phyloP scores from a whole-genome alignment of 2,113 vertebrate species.

The Poicephalus meyeri region DNA sequence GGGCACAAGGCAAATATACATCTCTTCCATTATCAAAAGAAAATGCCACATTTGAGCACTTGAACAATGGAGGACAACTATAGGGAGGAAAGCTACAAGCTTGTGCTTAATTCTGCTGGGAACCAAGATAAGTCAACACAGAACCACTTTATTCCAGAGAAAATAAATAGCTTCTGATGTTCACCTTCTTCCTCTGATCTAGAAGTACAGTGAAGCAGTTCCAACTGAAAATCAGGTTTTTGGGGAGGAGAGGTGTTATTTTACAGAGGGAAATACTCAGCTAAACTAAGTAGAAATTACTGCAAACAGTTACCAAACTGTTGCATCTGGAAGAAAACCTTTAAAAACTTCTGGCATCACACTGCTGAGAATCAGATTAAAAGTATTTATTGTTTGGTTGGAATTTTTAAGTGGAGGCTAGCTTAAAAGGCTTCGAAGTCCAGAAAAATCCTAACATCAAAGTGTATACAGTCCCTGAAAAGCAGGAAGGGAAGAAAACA shows the following conservation, averaged over 20 bases:
- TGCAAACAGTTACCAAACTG: background rate
- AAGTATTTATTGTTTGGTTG: background rate
- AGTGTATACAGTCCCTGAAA: background rate
- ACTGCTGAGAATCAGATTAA: background rate
- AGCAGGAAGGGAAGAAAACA: background rate
- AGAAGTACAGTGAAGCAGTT: background rate
- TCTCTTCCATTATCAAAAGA: background rate
- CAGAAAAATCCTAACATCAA: background rate
- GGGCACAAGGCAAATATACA: background rate
- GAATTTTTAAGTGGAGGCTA: background rate
- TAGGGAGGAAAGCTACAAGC: background rate
- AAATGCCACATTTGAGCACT: background rate
- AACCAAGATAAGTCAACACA: background rate
- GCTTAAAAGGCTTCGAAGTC: background rate
- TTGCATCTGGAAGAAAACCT: background rate
- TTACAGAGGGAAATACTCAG: background rate
- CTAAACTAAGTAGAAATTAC: background rate
- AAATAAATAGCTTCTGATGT: background rate
- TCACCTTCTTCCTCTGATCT: background rate
- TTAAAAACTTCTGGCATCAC: background rate
- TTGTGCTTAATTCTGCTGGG: background rate
- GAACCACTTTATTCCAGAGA: background rate
- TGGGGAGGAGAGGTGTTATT: background rate
- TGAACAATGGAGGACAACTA: background rate
- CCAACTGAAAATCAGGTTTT: background rate